Evolutionary conservation across 2,888 invertebrate genomes (phyloP).

Genomic region (Oscheius sp.): DNA sequence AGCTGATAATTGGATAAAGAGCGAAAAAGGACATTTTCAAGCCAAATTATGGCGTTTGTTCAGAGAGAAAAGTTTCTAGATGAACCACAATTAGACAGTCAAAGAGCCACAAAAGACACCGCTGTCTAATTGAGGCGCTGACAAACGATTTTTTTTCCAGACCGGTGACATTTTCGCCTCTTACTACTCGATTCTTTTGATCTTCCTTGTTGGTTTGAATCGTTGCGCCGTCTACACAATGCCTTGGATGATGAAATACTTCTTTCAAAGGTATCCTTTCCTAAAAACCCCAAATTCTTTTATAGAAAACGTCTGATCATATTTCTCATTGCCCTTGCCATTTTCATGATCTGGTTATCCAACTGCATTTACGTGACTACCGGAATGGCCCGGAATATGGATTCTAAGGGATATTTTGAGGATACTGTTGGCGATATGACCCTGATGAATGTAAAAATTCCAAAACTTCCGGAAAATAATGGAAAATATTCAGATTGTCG

Average conservation of each 20-base stretch:
- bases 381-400: slow-evolving; percentile 6
- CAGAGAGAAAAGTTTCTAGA: too few species aligned
- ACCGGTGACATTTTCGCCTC: slow-evolving; percentile 13
- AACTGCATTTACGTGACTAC: background rate
- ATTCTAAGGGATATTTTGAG: background rate
- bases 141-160: slow-evolving; percentile 1
- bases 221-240: background rate
- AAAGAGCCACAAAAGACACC: too few species aligned
- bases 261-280: slow-evolving; percentile 9
- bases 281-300: background rate
- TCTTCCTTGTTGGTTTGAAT: slow-evolving; percentile 25
- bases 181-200: slow-evolving; percentile 20
- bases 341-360: background rate
- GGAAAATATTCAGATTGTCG: background rate
- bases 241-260: slow-evolving; percentile 4
- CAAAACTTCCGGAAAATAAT: background rate
- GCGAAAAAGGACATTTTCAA: too few species aligned
- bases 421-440: slow-evolving; percentile 1
- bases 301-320: slow-evolving; percentile 9
- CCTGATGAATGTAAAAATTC: background rate
- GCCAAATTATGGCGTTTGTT: background rate
- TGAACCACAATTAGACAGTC: too few species aligned
- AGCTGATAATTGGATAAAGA: too few species aligned
- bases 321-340: slow-evolving; percentile 4
- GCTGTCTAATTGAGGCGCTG: too few species aligned